Conservation (phyloP, 2,888 invertebrate genomes). For the Bedellia somnulentella region DNA sequence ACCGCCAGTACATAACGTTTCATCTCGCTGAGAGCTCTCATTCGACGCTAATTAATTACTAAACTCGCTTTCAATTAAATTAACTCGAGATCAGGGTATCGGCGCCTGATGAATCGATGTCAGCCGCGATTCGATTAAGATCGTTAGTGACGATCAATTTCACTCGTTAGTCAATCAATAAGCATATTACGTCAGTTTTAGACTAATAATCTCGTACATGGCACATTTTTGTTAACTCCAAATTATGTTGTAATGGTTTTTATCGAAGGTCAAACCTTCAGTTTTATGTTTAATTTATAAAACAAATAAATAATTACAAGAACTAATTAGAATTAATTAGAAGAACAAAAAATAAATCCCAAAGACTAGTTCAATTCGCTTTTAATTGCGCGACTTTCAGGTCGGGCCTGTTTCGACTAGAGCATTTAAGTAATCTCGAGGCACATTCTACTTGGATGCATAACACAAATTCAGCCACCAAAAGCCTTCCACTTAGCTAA, state of each 20-base stretch:
- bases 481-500: conserved; percentile 63
- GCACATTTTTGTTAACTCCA: no score
- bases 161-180: conserved; percentile 42
- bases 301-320: no score
- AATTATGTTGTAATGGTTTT: no score
- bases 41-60: conserved; percentile 58
- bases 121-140: conserved; percentile 49
- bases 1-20: conserved; percentile 26
- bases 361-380: no score
- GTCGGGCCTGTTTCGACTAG: conserved; percentile 53
- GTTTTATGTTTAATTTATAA: no score
- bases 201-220: no score
- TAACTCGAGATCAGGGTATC: conserved; percentile 49
- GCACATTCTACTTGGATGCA: conserved; percentile 50
- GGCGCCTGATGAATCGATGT: conserved; percentile 47
- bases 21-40: conserved; percentile 46
- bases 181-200: no score
- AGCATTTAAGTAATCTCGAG: conserved; percentile 57
- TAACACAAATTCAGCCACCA: conserved; percentile 59
- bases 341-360: no score
- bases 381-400: conserved; percentile 51
- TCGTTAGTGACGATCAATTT: conserved; percentile 51
- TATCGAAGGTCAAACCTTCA: no score
- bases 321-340: no score
- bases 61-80: conserved; percentile 57